Evolutionary conservation across 1,140 invertebrate species (phyloP).

Genomic region (Leguminivora glycinivorella): DNA sequence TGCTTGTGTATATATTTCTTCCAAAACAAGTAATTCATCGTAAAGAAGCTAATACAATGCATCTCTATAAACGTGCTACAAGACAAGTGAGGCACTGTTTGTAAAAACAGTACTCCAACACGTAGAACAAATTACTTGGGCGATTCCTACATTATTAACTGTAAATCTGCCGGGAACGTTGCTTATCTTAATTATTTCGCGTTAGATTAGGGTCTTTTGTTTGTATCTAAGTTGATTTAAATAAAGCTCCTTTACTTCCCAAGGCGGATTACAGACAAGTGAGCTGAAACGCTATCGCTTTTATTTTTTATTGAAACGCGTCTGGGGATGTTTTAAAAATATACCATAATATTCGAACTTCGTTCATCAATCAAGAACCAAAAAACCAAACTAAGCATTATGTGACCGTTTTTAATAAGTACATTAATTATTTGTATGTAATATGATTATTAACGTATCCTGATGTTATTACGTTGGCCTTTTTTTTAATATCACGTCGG

Average conservation of each 20-base stretch:
- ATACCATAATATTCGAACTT: too few relatives aligned
- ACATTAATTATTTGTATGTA: too few relatives aligned
- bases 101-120: background rate
- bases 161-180: conserved; percentile 19
- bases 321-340: too few relatives aligned
- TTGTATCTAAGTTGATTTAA: conserved; percentile 27
- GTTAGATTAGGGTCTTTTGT: conserved; percentile 25
- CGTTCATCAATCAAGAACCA: background rate
- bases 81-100: background rate
- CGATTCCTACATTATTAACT: conserved; percentile 21
- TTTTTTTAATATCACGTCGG: too few relatives aligned
- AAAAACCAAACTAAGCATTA: too few relatives aligned
- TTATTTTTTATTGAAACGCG: background rate
- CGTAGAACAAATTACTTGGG: background rate
- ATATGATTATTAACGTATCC: too few relatives aligned
- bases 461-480: too few relatives aligned
- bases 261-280: conserved; percentile 6
- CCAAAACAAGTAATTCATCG: too few relatives aligned
- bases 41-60: background rate
- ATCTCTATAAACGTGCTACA: background rate
- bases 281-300: conserved; percentile 8
- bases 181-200: conserved; percentile 28
- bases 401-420: too few relatives aligned
- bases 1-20: background rate
- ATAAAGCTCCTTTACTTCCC: conserved; percentile 24